Percentiles rank a stretch among this genome's conserved stretches.
Evolutionary conservation across 2,113 vertebrate species (phyloP).

Genomic region (Cisticola juncidis): DNA sequence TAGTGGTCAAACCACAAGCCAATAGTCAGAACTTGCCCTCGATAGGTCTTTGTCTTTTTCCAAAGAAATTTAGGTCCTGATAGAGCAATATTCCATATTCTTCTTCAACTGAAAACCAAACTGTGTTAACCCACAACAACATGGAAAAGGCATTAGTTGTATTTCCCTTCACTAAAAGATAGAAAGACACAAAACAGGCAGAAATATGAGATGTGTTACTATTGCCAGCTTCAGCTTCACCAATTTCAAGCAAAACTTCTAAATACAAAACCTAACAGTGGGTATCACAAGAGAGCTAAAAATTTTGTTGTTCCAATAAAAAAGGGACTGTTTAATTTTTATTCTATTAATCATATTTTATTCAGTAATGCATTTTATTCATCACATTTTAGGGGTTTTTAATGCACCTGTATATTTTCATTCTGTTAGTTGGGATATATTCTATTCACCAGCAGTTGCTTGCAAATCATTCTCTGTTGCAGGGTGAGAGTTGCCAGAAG

Average conservation of each 20-base stretch:
- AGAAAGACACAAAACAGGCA: neutral
- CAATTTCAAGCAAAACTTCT: neutral
- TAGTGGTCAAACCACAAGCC: too few relatives aligned
- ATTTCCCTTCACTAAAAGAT: neutral
- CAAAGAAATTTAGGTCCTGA: too few relatives aligned
- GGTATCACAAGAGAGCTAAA: neutral
- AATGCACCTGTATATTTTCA: neutral
- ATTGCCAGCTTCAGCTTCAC: neutral
- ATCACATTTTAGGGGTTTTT: neutral
- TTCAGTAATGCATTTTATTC: neutral
- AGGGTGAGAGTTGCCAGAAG: neutral
- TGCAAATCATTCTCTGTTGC: neutral
- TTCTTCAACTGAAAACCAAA: too few relatives aligned
- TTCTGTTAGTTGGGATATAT: neutral
- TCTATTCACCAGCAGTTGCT: neutral
- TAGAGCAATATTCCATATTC: too few relatives aligned
- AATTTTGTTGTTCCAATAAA: neutral
- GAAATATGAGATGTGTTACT: neutral
- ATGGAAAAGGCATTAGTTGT: neutral
- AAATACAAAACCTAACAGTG: accelerated
- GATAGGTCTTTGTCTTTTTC: too few relatives aligned
- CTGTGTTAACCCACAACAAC: too few relatives aligned
- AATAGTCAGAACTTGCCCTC: too few relatives aligned
- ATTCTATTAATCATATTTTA: neutral
- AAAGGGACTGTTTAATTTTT: neutral